A percentile compares a stretch with the other conserved stretches of the same genome.
Conservation (phyloP, 2,113 vertebrate genomes). For the Macrotis lagotis region DNA sequence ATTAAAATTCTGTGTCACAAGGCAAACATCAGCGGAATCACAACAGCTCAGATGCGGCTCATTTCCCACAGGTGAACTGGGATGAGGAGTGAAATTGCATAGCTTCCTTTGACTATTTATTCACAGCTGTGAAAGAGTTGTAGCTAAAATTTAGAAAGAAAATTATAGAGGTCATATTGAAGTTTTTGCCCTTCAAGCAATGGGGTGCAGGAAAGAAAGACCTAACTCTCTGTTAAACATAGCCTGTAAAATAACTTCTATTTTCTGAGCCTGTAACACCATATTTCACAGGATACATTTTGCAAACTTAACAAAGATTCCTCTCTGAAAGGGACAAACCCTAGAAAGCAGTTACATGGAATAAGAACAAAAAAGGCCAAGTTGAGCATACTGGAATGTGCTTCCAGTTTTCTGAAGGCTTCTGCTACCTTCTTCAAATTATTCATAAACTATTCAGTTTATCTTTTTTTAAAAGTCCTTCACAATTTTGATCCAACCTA, state of each 20-base stretch:
- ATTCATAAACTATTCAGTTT: background rate
- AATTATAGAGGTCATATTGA: conserved; percentile 65
- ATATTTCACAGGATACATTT: background rate
- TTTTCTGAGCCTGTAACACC: background rate
- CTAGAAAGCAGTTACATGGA: background rate
- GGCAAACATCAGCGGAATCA: conserved; percentile 74
- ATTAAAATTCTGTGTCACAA: conserved; percentile 78
- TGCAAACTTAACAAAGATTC: conserved; percentile 30
- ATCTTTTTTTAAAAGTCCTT: background rate
- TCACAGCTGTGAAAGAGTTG: conserved; percentile 46
- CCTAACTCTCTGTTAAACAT: conserved; percentile 13
- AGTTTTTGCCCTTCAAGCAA: conserved; percentile 59
- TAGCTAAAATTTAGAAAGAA: conserved; percentile 70
- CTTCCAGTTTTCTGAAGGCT: background rate
- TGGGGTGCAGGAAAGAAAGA: conserved; percentile 32
- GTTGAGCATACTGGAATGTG: background rate
- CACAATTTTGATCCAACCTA: background rate
- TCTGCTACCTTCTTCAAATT: background rate
- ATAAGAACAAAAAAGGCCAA: background rate
- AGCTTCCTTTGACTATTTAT: conserved; percentile 58
- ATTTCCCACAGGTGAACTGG: conserved; percentile 76
- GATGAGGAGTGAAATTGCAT: conserved; percentile 72
- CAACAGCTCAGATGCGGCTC: conserved; percentile 67
- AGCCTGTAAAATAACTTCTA: background rate
- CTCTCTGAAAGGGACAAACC: conserved; percentile 9